Percentiles rank a stretch among this genome's conserved stretches.
Evolutionary conservation across 2,113 vertebrate species (phyloP).

Genomic region (Prunella himalayana): DNA sequence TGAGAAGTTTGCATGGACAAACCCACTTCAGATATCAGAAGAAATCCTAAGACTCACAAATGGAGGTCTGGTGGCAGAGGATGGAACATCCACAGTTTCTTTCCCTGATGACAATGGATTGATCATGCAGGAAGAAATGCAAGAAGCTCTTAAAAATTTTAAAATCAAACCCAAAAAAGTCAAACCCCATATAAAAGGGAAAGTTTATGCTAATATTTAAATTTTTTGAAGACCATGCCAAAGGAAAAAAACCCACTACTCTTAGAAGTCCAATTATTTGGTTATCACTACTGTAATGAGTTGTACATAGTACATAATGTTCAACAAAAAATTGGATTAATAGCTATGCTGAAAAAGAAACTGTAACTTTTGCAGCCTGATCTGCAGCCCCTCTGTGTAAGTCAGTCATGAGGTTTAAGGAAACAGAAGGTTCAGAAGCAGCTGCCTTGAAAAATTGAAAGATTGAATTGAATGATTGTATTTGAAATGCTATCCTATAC

Average conservation of each 20-base stretch:
- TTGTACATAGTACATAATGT: neutral
- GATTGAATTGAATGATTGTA: neutral
- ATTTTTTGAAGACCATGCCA: neutral
- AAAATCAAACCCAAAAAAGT: neutral
- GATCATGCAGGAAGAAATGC: neutral
- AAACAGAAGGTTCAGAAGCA: neutral
- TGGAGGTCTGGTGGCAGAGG: neutral
- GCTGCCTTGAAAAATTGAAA: neutral
- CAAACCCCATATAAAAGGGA: neutral
- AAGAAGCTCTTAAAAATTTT: neutral
- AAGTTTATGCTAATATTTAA: neutral
- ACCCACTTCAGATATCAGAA: neutral
- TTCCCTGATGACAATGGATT: neutral
- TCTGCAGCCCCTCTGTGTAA: neutral
- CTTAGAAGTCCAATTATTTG: neutral
- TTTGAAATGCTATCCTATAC: neutral
- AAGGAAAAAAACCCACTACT: rapidly evolving
- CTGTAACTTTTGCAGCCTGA: neutral
- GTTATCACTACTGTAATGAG: neutral
- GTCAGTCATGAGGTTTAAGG: neutral
- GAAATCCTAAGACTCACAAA: neutral
- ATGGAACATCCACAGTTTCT: neutral
- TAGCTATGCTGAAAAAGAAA: neutral
- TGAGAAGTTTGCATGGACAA: neutral
- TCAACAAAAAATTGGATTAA: neutral